A percentile compares a stretch with the other conserved stretches of the same genome.
phyloP scores from a whole-genome alignment of 35 echinoderm and acorn worm genomes.

The Anneissia japonica region DNA sequence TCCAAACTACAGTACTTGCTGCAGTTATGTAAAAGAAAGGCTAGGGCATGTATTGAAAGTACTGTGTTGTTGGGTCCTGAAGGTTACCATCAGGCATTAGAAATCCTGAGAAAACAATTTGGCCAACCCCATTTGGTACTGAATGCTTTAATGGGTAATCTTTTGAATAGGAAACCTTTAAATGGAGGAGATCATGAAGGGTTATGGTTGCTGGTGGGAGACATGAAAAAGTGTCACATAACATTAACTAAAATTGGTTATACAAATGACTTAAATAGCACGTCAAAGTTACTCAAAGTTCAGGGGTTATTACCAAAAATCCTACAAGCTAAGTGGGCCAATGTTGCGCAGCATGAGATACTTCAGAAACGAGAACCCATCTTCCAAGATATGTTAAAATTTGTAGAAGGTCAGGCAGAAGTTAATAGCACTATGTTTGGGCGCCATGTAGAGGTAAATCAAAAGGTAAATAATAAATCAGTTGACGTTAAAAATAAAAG shows the following conservation, averaged over 20 bases:
- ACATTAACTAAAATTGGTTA: conserved; percentile 22
- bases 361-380: conserved; percentile 17
- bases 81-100: conserved; percentile 21
- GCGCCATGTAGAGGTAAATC: background rate
- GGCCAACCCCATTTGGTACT: conserved; percentile 39
- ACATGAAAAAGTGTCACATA: conserved; percentile 21
- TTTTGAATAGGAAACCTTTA: conserved; percentile 13
- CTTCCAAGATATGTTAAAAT: conserved; percentile 16
- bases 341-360: conserved; percentile 24
- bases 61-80: conserved; percentile 13
- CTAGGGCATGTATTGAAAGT: conserved; percentile 3
- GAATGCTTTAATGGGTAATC: conserved; percentile 20
- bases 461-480: background rate
- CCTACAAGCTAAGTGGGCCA: conserved; percentile 26
- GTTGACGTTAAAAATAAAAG: background rate
- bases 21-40: conserved; percentile 4
- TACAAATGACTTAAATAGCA: conserved; percentile 13
- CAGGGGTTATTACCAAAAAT: conserved; percentile 11
- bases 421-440: conserved; percentile 36
- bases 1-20: conserved; percentile 7
- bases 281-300: background rate
- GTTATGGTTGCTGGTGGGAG: conserved; percentile 20
- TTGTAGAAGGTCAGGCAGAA: conserved; percentile 37
- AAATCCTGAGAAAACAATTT: conserved; percentile 12
- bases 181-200: conserved; percentile 9